Percentiles rank a stretch among this genome's conserved stretches.
Conservation (phyloP, 2,113 vertebrate genomes). For the Antechinus stuartii region DNA sequence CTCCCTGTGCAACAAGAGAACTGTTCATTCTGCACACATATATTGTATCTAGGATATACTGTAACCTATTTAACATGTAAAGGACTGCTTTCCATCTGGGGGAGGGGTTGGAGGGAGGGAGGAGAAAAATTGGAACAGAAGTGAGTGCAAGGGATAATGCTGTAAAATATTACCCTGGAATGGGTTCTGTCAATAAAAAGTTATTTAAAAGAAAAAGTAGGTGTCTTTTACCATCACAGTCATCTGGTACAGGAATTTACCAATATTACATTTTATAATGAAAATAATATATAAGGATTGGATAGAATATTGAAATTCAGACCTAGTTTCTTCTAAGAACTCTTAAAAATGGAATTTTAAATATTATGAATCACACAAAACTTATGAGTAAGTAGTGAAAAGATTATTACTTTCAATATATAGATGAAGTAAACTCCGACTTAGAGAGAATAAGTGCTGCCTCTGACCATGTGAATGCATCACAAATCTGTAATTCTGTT, state of each 20-base stretch:
- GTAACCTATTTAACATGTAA: too few species aligned
- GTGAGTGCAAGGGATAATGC: too few species aligned
- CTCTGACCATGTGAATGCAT: neutral
- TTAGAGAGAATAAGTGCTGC: neutral
- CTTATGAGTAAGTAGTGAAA: neutral
- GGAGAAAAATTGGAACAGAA: too few species aligned
- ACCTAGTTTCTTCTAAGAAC: neutral
- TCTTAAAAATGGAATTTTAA: neutral
- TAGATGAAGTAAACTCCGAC: neutral
- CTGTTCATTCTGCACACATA: too few species aligned
- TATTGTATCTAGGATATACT: too few species aligned
- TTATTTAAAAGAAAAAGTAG: neutral
- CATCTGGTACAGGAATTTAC: neutral
- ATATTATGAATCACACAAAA: neutral
- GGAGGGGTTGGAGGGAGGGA: too few species aligned
- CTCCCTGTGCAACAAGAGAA: too few species aligned
- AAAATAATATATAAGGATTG: neutral
- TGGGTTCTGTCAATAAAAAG: too few species aligned
- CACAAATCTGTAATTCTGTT: neutral
- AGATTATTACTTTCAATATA: neutral
- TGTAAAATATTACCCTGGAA: too few species aligned
- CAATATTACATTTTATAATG: neutral
- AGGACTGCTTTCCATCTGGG: too few species aligned
- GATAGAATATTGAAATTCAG: neutral
- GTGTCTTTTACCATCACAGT: neutral